These are phyloP conservation scores for Trissolcus brochymenae DNA, from an alignment of 2,888 invertebrate genomes.

Conservation along the genomic window DNA sequence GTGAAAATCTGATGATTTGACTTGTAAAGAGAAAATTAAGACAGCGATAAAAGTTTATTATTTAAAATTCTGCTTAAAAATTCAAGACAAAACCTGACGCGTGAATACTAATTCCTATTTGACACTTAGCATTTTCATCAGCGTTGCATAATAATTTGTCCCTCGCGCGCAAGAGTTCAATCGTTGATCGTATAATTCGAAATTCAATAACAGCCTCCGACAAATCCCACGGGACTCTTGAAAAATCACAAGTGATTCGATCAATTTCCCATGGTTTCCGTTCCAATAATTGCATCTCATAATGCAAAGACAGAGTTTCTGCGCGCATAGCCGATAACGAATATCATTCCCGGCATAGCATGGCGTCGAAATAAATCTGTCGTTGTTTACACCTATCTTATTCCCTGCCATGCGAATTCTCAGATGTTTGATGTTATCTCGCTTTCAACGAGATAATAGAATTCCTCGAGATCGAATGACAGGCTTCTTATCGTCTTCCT, in stretches of 20 bases:
- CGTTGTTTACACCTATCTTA: constrained; percentile 35
- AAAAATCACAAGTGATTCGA: constrained; percentile 24
- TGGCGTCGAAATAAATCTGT: constrained; percentile 35
- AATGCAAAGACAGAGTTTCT: constrained; percentile 23
- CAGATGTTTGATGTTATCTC: constrained; percentile 25
- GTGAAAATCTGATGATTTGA: background rate
- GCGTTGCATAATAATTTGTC: constrained; percentile 12
- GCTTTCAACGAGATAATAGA: constrained; percentile 46
- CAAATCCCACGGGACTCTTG: constrained; percentile 23
- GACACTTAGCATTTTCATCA: constrained; percentile 14
- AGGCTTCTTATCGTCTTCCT: background rate
- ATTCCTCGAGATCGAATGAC: constrained; percentile 17
- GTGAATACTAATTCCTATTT: background rate
- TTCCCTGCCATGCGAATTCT: constrained; percentile 6
- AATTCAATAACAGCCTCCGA: constrained; percentile 25
- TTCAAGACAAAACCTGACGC: background rate
- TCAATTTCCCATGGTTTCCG: constrained; percentile 28
- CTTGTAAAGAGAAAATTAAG: too few species aligned
- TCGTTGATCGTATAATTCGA: constrained; percentile 15
- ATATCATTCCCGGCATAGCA: constrained; percentile 11
- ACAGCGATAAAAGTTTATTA: background rate
- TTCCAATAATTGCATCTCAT: constrained; percentile 31
- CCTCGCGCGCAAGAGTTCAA: background rate
- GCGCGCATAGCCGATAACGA: constrained; percentile 17
- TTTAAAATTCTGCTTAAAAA: background rate